Evolutionary conservation across 2,888 invertebrate species (phyloP), one percentile per base, ranked within the genome.

Genomic region (Pteria penguin): DNA sequence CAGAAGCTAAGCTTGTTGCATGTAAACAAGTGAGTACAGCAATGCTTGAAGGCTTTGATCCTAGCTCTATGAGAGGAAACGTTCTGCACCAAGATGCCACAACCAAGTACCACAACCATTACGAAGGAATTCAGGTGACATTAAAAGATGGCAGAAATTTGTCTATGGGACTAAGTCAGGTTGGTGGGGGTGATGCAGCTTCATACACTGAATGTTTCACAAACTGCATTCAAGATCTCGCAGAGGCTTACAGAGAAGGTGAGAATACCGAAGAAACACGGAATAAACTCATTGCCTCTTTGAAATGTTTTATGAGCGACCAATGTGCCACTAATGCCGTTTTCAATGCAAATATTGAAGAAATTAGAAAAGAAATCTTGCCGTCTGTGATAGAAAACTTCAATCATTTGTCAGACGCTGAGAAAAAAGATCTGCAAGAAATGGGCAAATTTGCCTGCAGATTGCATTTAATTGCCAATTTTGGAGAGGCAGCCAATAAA

Each of bases 71-170:
- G 22, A 54, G 4, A 54, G 8, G n/a, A 18, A 27, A 26, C 61
- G 36, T 22, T 5, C 45, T 72, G 2, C 72, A 72, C 22, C 45
- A 58, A 29, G 72, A 72, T 66, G 66, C 52, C 8, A 72, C 66
- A 32, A 54, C 72, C 24, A 72, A 72, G 29, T 72, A 33, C 36
- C 72, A 72, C 36, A 33, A 63, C 22, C 72, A 72, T 58, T 72
- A 55, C 36, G 26, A 72, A 55, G 22, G 27, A 0, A 54, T 58
- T 18, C 60, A 65, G 60, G 27, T 66, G 5, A 72, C 58, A 33
- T 11, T 18, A 3, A n/a, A 45, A 22, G 45, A 65, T 26, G 45
- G 58, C 18, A 52, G n/a, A n/a, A 29, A 32, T 14, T 24, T 60
- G 18, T 60, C 60, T 31, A n/a, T 45, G 3, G 60, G 73, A 4